These are phyloP conservation scores for Rhinoraja longicauda DNA, from an alignment of 2,797 vertebrate species.

Conservation along the genomic window DNA sequence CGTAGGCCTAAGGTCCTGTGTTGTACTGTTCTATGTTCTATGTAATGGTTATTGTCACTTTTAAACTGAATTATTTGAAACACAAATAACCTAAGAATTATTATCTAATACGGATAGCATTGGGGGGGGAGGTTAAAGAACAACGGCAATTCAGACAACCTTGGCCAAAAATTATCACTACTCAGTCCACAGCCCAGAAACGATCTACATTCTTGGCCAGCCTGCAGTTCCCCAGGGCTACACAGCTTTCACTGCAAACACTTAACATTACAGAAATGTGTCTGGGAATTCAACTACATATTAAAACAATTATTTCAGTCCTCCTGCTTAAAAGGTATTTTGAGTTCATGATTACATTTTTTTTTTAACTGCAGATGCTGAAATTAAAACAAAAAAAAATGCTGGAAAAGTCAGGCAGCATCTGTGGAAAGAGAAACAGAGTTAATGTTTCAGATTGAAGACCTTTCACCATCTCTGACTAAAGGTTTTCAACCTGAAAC, in stretches of 20 bases:
- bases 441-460: too few relatives aligned
- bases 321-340: not conserved
- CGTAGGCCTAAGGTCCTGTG: too few relatives aligned
- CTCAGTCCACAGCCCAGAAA: not conserved
- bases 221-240: not conserved
- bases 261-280: not conserved
- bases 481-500: too few relatives aligned
- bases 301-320: not conserved
- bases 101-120: not conserved
- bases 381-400: too few relatives aligned
- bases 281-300: not conserved
- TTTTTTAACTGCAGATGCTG: too few relatives aligned
- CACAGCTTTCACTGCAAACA: not conserved
- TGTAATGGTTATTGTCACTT: too few relatives aligned
- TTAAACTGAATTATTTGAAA: not conserved
- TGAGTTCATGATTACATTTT: too few relatives aligned
- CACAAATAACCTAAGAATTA: not conserved
- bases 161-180: not conserved
- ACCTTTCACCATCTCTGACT: too few relatives aligned
- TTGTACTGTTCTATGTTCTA: too few relatives aligned
- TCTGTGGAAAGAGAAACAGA: too few relatives aligned
- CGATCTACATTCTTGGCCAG: conserved; percentile 15
- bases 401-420: too few relatives aligned
- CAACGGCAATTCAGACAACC: not conserved
- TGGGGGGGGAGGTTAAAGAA: too few relatives aligned